These are phyloP conservation scores for Gambusia affinis DNA, from an alignment of 2,113 vertebrate genomes.

Conservation along the genomic window DNA sequence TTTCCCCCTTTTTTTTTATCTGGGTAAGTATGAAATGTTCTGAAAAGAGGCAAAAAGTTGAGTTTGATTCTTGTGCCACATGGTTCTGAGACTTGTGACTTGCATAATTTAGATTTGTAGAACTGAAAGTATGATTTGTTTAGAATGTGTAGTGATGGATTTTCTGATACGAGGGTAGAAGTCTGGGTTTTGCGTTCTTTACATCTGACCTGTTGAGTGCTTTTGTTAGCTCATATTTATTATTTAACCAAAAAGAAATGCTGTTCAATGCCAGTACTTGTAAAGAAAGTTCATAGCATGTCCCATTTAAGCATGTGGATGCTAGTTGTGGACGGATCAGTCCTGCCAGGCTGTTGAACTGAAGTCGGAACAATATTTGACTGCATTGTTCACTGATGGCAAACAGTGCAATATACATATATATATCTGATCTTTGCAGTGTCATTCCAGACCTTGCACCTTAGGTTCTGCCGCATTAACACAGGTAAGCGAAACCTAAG, in stretches of 20 bases:
- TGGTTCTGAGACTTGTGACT: conserved; percentile 60
- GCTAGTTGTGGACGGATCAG: conserved; percentile 58
- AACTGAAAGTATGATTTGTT: conserved; percentile 32
- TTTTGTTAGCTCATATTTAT: conserved; percentile 52
- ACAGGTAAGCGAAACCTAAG: conserved; percentile 99
- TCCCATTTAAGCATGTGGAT: conserved; percentile 70
- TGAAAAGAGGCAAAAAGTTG: conserved; percentile 52
- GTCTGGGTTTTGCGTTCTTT: conserved; percentile 33
- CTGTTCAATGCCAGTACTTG: conserved; percentile 49
- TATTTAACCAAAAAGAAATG: conserved; percentile 14
- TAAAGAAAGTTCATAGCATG: conserved; percentile 47
- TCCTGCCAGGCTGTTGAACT: conserved; percentile 91
- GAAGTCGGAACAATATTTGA: conserved; percentile 82
- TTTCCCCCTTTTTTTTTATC: conserved; percentile 42
- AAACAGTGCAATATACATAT: conserved; percentile 85
- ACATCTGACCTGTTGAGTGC: conserved; percentile 51
- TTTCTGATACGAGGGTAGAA: conserved; percentile 63
- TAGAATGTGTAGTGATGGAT: conserved; percentile 60
- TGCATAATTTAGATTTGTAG: conserved; percentile 38
- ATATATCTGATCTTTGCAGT: conserved; percentile 98
- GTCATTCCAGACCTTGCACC: conserved; percentile 98
- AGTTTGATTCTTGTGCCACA: conserved; percentile 64
- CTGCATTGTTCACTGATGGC: conserved; percentile 97
- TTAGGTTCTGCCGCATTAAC: conserved; percentile 99
- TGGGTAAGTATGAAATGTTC: conserved; percentile 82